These are phyloP conservation scores for Phrynocephalus versicolor DNA, from an alignment of 2,113 vertebrate species.

Conservation along the genomic window DNA sequence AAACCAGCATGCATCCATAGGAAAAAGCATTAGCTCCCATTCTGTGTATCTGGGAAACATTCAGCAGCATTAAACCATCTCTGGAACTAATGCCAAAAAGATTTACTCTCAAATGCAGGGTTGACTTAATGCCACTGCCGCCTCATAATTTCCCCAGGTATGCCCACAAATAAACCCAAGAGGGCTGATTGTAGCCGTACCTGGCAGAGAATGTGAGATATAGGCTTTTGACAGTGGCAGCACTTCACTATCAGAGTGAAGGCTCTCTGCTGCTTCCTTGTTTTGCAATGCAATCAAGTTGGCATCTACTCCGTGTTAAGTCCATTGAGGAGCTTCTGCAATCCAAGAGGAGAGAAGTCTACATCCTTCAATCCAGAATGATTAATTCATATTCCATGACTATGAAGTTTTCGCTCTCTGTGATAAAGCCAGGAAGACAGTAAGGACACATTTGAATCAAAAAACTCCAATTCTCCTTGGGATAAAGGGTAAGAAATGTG, in stretches of 20 bases:
- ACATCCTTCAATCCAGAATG: constrained; percentile 34
- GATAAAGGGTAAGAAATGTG: not conserved
- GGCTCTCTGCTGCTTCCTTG: constrained; percentile 22
- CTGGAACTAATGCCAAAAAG: constrained; percentile 26
- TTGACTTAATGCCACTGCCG: not conserved
- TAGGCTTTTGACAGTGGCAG: not conserved
- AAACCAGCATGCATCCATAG: not conserved
- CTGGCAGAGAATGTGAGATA: constrained; percentile 25
- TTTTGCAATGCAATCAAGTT: constrained; percentile 57
- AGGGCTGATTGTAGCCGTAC: constrained; percentile 9
- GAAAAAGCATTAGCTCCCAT: not conserved
- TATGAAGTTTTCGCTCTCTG: constrained; percentile 36
- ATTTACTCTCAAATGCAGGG: not conserved
- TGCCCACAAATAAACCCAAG: constrained; percentile 5
- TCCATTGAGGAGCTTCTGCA: not conserved
- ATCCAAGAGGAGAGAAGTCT: constrained; percentile 44
- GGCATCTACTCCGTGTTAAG: constrained; percentile 28
- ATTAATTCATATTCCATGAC: constrained; percentile 45
- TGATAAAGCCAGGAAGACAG: constrained; percentile 7
- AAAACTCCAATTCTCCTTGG: not conserved
- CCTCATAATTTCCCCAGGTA: constrained; percentile 6
- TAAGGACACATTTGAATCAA: not conserved
- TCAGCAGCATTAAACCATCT: constrained; percentile 6
- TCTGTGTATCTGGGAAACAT: not conserved
- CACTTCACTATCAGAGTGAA: constrained; percentile 30